phyloP scores from a whole-genome alignment of 1,140 invertebrate species.

The Meteorus sp. region DNA sequence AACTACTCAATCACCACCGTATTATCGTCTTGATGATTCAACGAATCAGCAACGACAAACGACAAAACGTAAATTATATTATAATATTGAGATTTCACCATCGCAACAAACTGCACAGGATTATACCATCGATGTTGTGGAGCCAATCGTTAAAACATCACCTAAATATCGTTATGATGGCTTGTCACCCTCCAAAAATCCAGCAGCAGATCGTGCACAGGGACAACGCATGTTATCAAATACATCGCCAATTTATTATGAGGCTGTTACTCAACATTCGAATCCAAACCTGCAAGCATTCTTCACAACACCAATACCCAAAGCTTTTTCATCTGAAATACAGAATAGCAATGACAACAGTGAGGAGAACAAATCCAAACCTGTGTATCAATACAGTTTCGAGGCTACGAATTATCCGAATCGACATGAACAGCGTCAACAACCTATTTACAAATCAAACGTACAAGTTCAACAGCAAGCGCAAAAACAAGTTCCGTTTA shows the following conservation, averaged over 20 bases:
- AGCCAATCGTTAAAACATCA: slow-evolving; percentile 41
- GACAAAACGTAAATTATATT: slow-evolving; percentile 30
- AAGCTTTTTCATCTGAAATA: slow-evolving; percentile 35
- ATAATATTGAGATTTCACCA: slow-evolving; percentile 31
- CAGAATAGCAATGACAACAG: slow-evolving; percentile 29
- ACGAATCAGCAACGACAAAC: neutral
- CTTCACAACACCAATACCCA: slow-evolving; percentile 45
- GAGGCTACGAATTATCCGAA: slow-evolving; percentile 59
- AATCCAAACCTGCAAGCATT: slow-evolving; percentile 53
- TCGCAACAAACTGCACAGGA: slow-evolving; percentile 36
- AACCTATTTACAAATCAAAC: slow-evolving; percentile 35
- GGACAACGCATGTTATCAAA: slow-evolving; percentile 42
- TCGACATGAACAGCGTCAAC: slow-evolving; percentile 30
- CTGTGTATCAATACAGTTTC: slow-evolving; percentile 65
- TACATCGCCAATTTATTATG: slow-evolving; percentile 48
- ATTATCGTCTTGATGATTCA: slow-evolving; percentile 39
- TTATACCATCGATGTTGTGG: slow-evolving; percentile 42
- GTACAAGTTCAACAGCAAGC: slow-evolving; percentile 27
- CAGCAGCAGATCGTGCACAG: slow-evolving; percentile 33
- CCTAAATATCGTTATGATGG: slow-evolving; percentile 40
- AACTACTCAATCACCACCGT: slow-evolving; percentile 43
- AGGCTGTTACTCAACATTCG: slow-evolving; percentile 37
- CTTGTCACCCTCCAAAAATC: slow-evolving; percentile 11
- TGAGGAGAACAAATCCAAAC: slow-evolving; percentile 53
- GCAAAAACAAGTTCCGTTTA: slow-evolving; percentile 28